A percentile compares a stretch with the other conserved stretches of the same genome.
Conservation (phyloP, 2,888 invertebrate species). For the Meloe dianella region DNA sequence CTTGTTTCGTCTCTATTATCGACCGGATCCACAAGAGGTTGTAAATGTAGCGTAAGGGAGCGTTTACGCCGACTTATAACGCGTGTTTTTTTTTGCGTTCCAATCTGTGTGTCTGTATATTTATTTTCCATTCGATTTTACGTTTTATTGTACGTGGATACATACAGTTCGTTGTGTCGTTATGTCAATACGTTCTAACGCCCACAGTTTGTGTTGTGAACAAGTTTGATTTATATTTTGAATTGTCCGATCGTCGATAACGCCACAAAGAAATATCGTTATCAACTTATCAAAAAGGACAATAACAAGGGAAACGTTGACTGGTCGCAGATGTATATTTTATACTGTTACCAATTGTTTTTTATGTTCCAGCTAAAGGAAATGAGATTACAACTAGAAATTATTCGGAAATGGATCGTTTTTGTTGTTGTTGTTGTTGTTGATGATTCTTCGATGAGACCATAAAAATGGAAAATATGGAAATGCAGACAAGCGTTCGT, state of each 20-base stretch:
- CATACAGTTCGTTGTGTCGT: neutral
- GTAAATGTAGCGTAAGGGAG: too few species aligned
- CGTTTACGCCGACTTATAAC: too few species aligned
- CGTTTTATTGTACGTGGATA: neutral
- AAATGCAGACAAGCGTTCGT: too few species aligned
- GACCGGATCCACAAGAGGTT: too few species aligned
- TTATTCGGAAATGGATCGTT: neutral
- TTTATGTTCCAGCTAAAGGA: neutral
- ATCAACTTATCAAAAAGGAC: slow-evolving; percentile 37
- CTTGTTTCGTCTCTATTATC: too few species aligned
- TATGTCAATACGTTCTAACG: neutral
- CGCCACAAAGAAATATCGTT: slow-evolving; percentile 39
- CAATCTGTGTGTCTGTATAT: neutral
- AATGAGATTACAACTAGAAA: neutral
- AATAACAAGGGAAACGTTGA: slow-evolving; percentile 8
- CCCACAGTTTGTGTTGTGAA: neutral
- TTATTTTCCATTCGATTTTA: neutral
- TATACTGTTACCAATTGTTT: neutral
- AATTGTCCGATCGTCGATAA: slow-evolving; percentile 33
- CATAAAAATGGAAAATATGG: neutral
- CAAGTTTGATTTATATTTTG: slow-evolving; percentile 36
- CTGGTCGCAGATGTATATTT: slow-evolving; percentile 5
- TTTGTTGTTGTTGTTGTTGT: neutral
- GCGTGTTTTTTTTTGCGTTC: neutral
- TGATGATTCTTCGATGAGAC: neutral